A percentile compares a stretch with the other conserved stretches of the same genome.
These are phyloP conservation scores for Campoletis raptor DNA, from an alignment of 2,888 invertebrate genomes.

Conservation along the genomic window DNA sequence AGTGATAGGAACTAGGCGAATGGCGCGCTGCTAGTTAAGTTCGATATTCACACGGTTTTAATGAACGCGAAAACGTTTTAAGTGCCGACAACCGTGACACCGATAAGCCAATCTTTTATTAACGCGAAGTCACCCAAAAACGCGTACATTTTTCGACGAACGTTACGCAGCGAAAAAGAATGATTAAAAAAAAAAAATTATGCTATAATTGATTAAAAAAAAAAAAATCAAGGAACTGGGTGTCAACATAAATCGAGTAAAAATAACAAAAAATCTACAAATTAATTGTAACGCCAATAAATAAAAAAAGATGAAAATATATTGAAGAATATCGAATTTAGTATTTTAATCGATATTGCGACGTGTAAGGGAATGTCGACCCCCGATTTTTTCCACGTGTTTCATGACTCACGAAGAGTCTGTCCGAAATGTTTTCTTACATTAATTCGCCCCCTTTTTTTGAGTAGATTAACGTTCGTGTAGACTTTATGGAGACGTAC, in stretches of 20 bases:
- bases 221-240: no score
- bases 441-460: background rate
- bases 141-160: background rate
- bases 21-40: conserved; percentile 11
- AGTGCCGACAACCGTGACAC: conserved; percentile 42
- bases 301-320: background rate
- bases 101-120: conserved; percentile 44
- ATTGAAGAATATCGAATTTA: background rate
- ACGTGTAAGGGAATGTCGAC: background rate
- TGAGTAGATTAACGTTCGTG: background rate
- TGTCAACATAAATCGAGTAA: no score
- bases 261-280: no score
- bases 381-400: background rate
- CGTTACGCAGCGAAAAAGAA: background rate
- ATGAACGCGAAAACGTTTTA: conserved; percentile 34
- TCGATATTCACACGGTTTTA: conserved; percentile 52
- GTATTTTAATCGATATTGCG: background rate
- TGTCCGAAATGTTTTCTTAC: background rate
- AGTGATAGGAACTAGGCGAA: background rate
- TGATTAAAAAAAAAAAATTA: background rate
- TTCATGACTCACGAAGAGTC: background rate
- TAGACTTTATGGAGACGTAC: conserved; percentile 12
- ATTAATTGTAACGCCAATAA: background rate
- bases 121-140: background rate
- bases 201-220: no score